Evolutionary conservation across 2,797 vertebrate species (phyloP), one percentile per base, ranked within the genome.

Genomic region (Tapera naevia): DNA sequence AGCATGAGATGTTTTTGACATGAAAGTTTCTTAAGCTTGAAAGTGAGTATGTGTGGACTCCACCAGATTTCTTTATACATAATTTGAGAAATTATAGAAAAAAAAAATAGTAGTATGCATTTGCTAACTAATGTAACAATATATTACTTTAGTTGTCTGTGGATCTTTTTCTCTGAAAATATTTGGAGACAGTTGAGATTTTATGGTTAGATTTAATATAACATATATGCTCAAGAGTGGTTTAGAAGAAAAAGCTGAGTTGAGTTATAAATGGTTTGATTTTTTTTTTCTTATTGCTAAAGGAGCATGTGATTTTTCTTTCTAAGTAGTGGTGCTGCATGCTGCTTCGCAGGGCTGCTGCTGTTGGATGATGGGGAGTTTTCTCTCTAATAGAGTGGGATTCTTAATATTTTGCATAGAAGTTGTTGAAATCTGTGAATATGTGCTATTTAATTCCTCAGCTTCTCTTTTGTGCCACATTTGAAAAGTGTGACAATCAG

Each of bases 311-410:
- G 13, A 6, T 14, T 21, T 76, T 69, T 65, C 25, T 64, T 92
- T 11, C 21, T 10, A 73, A 57, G 16, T 15, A 46, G 10, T 0
- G 1, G 15, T 32, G 9, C 13, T 51, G 2, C 14, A 8, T 58
- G 35, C 18, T 58, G 17, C 19, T 65, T 65, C 54, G 85, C 17
- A 50, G 28, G 17, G 22, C 19, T 39, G 39, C 30, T 61, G 33
- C 23, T 57, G 37, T 27, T 66, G 46, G 2, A 2, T 73, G 28
- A 17, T 39, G 17, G 56, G 19, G 6, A 8, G 1, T 60, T 69
- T 87, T 17, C 5, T 86, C 19, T 72, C 35, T 54, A 35, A 39
- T 13, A 54, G 37, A 57, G 30, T 37, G n/a, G 21, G 7, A 1
- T 61, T 53, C 53, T 24, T 56, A 69, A n/a, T 23, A 41, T 43